Conservation (phyloP, 2,797 vertebrate genomes). For the Buphagus erythrorhynchus region DNA sequence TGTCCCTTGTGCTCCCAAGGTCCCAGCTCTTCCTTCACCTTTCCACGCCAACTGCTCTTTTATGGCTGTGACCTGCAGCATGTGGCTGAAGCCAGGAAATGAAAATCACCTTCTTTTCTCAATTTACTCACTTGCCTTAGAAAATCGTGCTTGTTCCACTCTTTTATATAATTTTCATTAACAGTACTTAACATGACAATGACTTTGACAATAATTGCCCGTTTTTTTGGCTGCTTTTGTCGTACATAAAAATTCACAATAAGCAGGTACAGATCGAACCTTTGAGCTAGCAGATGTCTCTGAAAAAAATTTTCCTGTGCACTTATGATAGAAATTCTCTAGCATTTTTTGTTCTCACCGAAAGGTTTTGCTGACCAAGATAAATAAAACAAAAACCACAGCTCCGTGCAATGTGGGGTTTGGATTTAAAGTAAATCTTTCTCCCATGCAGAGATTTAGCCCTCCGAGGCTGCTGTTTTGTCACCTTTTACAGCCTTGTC, state of each 20-base stretch:
- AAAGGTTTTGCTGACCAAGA: neutral
- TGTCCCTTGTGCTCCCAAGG: rapidly evolving
- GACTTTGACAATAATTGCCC: neutral
- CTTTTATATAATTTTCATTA: neutral
- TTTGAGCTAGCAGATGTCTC: neutral
- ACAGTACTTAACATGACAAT: neutral
- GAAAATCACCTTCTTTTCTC: neutral
- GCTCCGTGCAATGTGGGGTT: neutral
- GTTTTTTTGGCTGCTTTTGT: neutral
- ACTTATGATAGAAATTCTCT: neutral
- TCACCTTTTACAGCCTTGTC: slow-evolving; percentile 47
- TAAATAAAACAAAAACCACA: neutral
- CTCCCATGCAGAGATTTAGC: neutral
- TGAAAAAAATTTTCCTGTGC: neutral
- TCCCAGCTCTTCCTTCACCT: neutral
- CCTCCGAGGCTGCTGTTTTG: neutral
- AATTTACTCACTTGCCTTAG: neutral
- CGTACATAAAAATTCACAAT: neutral
- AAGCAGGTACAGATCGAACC: neutral
- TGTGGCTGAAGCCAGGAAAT: neutral
- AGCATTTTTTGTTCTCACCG: neutral
- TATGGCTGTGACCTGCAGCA: neutral
- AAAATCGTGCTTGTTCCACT: neutral
- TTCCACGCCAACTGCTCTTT: rapidly evolving
- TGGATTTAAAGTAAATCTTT: neutral